A percentile compares a stretch with the other conserved stretches of the same genome.
Conservation (phyloP, 2,113 vertebrate genomes). For the Oplegnathus fasciatus region DNA sequence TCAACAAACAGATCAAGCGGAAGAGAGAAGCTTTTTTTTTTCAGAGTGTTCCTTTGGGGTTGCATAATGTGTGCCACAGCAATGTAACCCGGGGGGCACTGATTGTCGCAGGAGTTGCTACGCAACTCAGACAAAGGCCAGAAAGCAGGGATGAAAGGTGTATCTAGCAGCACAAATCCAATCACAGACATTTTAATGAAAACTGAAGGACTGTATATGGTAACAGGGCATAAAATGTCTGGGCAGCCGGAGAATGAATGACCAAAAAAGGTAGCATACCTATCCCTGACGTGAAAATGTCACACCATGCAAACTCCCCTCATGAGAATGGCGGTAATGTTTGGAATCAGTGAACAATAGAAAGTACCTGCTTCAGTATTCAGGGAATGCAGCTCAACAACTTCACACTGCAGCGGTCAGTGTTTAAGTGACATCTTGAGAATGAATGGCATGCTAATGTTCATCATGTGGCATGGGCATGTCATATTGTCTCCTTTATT, state of each 20-base stretch:
- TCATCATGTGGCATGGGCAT: constrained; percentile 3
- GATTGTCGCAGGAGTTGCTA: constrained; percentile 14
- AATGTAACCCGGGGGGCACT: constrained; percentile 12
- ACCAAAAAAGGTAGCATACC: neutral
- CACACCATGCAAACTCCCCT: neutral
- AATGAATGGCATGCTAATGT: constrained; percentile 46
- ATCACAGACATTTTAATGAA: constrained; percentile 37
- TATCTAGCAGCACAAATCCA: constrained; percentile 16
- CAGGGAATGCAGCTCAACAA: constrained; percentile 23
- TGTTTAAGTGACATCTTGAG: constrained; percentile 6
- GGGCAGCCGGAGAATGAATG: constrained; percentile 22
- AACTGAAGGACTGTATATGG: constrained; percentile 35
- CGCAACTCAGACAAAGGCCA: constrained; percentile 26
- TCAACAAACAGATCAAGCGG: constrained; percentile 26
- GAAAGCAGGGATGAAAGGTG: constrained; percentile 15
- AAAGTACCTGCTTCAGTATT: constrained; percentile 42
- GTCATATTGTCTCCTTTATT: neutral
- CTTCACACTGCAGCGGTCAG: constrained; percentile 2
- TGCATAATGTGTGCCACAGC: constrained; percentile 39
- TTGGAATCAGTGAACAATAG: constrained; percentile 23
- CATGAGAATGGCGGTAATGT: constrained; percentile 12
- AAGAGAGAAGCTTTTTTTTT: neutral
- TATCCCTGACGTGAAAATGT: constrained; percentile 33
- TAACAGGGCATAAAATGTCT: constrained; percentile 58
- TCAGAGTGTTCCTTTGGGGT: neutral